Conservation (phyloP, 2,797 vertebrate species). For the Eidolon dupreanum region DNA sequence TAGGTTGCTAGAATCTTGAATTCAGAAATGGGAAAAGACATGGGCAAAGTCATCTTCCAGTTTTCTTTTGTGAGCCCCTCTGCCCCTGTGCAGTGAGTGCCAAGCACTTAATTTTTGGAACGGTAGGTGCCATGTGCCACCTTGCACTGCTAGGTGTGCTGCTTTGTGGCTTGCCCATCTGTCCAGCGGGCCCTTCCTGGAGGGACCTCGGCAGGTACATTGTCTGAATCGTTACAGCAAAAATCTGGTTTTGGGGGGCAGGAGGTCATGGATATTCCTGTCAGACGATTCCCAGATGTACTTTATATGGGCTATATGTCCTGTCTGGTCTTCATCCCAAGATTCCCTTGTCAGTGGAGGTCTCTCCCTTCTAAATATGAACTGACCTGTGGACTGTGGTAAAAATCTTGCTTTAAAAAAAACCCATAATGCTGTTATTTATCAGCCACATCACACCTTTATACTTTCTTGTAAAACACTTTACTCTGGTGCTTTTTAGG, state of each 20-base stretch:
- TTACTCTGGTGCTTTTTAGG: not conserved
- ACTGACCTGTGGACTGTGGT: not conserved
- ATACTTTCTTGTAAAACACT: not conserved
- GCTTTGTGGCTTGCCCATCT: no score
- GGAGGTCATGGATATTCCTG: rapidly evolving
- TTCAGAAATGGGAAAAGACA: not conserved
- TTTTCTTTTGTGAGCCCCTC: not conserved
- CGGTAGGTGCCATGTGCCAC: rapidly evolving
- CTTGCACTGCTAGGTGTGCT: not conserved
- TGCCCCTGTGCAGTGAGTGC: rapidly evolving
- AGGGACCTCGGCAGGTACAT: rapidly evolving
- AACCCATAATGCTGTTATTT: not conserved
- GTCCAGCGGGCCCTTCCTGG: not conserved
- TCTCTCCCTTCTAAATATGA: not conserved
- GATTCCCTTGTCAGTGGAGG: not conserved
- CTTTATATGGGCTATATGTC: not conserved
- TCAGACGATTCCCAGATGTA: not conserved
- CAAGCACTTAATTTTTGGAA: rapidly evolving
- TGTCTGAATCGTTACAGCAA: not conserved
- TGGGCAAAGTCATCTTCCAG: not conserved
- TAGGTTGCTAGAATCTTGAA: not conserved
- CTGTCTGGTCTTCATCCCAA: not conserved
- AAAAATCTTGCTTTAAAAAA: not conserved
- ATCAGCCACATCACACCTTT: not conserved
- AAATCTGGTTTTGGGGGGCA: no score